Evolutionary conservation across 2,797 vertebrate genomes (phyloP).

Genomic region (Spea hammondii): DNA sequence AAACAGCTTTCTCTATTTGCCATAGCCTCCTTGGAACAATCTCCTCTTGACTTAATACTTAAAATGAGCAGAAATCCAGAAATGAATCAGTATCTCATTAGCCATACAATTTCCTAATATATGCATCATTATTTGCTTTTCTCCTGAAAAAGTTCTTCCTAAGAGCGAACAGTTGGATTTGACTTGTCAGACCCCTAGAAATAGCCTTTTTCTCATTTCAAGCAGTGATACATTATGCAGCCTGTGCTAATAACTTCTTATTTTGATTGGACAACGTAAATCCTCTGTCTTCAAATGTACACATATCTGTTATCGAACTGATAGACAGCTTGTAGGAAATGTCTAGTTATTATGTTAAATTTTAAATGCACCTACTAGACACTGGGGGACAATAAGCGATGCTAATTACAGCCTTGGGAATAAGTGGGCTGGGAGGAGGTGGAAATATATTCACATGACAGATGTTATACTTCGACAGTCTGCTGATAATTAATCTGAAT

Average conservation of each 20-base stretch:
- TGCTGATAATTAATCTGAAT: conserved; percentile 43
- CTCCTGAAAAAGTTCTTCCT: conserved; percentile 31
- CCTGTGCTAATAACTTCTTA: conserved; percentile 36
- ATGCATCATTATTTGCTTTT: conserved; percentile 43
- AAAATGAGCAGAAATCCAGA: conserved; percentile 37
- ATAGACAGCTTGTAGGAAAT: conserved; percentile 52
- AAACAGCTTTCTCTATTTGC: too few species aligned
- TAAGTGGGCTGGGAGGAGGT: conserved; percentile 34
- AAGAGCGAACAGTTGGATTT: conserved; percentile 38
- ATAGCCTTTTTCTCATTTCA: conserved; percentile 34
- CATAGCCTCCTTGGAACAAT: conserved; percentile 39
- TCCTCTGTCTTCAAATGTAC: conserved; percentile 40
- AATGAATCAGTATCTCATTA: conserved; percentile 41
- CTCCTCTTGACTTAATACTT: conserved; percentile 40
- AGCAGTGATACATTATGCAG: conserved; percentile 19
- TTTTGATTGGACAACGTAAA: conserved; percentile 25
- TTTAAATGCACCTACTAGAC: conserved; percentile 50
- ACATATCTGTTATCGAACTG: conserved; percentile 44
- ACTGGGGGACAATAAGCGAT: conserved; percentile 38
- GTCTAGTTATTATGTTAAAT: conserved; percentile 52
- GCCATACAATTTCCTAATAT: conserved; percentile 36
- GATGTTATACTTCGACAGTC: conserved; percentile 43
- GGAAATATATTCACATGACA: conserved; percentile 17
- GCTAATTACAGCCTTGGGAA: conserved; percentile 42
- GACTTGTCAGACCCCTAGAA: conserved; percentile 31